Percentiles rank a stretch among this genome's conserved stretches.
Conservation (phyloP, 2,888 invertebrate genomes). For the Tridacna gigas region DNA sequence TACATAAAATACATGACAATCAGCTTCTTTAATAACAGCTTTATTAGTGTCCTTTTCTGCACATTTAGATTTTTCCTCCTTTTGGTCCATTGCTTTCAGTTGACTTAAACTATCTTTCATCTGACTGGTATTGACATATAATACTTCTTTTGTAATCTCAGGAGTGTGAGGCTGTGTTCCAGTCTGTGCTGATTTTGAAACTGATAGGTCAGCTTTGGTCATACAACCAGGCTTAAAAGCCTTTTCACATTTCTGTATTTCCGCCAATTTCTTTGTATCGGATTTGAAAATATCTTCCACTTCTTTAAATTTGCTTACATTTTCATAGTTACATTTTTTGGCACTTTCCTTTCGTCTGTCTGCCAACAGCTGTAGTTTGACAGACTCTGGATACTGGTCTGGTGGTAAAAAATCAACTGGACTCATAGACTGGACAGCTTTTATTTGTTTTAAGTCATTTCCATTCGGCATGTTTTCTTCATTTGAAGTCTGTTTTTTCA, state of each 20-base stretch:
- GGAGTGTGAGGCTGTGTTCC: not conserved
- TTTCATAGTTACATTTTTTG: conserved; percentile 42
- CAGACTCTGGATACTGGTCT: conserved; percentile 62
- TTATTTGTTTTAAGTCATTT: not conserved
- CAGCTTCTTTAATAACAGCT: not conserved
- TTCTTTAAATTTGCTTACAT: conserved; percentile 33
- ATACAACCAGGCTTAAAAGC: conserved; percentile 16
- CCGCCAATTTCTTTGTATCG: conserved; percentile 69
- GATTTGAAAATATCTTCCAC: conserved; percentile 43
- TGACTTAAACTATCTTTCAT: not conserved
- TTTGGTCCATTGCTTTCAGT: not conserved
- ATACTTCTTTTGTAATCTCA: not conserved
- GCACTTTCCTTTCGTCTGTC: conserved; percentile 24
- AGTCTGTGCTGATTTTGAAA: not conserved
- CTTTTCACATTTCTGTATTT: conserved; percentile 60
- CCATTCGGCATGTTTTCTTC: conserved; percentile 14
- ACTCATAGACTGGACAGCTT: conserved; percentile 22
- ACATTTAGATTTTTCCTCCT: not conserved
- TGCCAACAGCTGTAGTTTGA: conserved; percentile 63
- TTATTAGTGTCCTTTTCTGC: not conserved
- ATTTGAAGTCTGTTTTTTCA: conserved; percentile 15
- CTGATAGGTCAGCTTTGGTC: not conserved
- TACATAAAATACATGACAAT: not conserved
- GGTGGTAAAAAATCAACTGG: conserved; percentile 54
- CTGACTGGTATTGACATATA: not conserved